A percentile compares a stretch with the other conserved stretches of the same genome.
Conservation (phyloP, 2,113 vertebrate genomes). For the Recurvirostra avosetta region DNA sequence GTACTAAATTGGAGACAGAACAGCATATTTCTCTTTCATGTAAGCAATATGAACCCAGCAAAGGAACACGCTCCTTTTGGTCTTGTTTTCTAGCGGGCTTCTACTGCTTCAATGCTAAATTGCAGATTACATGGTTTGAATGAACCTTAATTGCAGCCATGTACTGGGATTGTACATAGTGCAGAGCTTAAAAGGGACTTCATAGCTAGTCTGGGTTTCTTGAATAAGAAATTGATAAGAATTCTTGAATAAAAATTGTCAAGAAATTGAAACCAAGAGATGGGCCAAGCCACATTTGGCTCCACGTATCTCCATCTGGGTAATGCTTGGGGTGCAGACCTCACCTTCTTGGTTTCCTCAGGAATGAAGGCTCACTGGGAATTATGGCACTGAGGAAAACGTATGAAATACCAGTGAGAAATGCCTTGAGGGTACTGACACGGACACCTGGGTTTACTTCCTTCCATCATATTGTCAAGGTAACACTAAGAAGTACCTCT, state of each 20-base stretch:
- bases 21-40: background rate
- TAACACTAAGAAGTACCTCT: background rate
- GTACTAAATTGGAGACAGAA: constrained; percentile 55
- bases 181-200: background rate
- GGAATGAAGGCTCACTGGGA: background rate
- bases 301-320: background rate
- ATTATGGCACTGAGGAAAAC: background rate
- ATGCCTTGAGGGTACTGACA: background rate
- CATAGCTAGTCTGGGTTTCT: background rate
- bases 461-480: background rate
- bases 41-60: background rate
- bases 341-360: background rate
- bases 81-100: background rate
- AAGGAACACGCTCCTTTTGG: background rate
- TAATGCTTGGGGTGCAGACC: background rate
- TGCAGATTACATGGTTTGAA: constrained; percentile 6
- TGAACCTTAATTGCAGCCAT: constrained; percentile 14
- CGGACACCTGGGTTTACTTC: background rate
- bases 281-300: background rate
- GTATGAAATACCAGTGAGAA: background rate
- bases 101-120: background rate
- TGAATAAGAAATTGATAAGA: background rate
- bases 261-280: background rate
- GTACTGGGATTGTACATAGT: background rate
- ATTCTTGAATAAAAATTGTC: background rate